Evolutionary conservation across 2,113 vertebrate species (phyloP).

Genomic region (Ornithorhynchus anatinus): DNA sequence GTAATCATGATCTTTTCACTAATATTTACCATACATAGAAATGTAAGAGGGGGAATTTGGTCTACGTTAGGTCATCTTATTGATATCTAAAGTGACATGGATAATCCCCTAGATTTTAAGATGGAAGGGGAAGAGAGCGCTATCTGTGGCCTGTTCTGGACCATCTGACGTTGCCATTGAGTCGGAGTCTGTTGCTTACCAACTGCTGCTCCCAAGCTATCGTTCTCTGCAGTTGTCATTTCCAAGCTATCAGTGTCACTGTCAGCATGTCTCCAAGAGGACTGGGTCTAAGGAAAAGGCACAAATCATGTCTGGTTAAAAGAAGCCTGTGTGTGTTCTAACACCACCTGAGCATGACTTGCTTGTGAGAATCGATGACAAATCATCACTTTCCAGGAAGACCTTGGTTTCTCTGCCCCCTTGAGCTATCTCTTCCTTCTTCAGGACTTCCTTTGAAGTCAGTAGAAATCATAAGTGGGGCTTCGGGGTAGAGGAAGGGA

Average conservation of each 20-base stretch:
- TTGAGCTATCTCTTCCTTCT: conserved; percentile 24
- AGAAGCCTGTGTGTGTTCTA: conserved; percentile 23
- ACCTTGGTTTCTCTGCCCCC: conserved; percentile 28
- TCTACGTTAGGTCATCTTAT: too few species aligned
- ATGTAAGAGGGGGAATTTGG: too few species aligned
- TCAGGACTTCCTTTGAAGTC: conserved; percentile 29
- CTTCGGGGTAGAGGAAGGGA: too few species aligned
- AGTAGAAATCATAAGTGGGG: conserved; percentile 39
- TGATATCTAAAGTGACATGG: too few species aligned
- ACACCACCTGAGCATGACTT: conserved; percentile 9
- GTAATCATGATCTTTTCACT: too few species aligned
- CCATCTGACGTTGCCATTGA: conserved; percentile 21
- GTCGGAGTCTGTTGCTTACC: not conserved
- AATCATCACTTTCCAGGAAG: not conserved
- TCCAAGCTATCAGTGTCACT: conserved; percentile 20
- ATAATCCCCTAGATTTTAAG: too few species aligned
- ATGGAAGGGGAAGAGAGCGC: too few species aligned
- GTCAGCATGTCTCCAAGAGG: conserved; percentile 37
- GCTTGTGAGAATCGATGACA: conserved; percentile 24
- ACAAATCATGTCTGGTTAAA: conserved; percentile 49
- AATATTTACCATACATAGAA: too few species aligned
- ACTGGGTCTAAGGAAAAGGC: conserved; percentile 39
- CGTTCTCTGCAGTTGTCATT: conserved; percentile 45
- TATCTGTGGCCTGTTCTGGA: not conserved
- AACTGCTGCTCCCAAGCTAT: not conserved